phyloP scores from a whole-genome alignment of 2,888 invertebrate species.

The Cabera pusaria region DNA sequence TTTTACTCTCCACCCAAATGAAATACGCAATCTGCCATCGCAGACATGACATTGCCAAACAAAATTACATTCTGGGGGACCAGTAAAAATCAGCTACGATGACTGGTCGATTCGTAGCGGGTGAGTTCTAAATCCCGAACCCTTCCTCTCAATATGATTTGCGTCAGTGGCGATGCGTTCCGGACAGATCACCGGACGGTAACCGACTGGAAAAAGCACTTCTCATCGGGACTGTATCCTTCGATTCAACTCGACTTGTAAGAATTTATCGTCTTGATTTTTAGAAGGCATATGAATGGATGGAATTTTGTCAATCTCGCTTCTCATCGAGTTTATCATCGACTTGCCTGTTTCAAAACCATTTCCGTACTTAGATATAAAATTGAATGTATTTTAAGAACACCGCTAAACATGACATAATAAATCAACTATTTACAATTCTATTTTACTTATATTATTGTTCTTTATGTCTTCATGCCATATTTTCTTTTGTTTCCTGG shows the following conservation, averaged over 20 bases:
- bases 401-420: too few relatives aligned
- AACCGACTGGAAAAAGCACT: slow-evolving; percentile 82
- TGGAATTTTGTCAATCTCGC: too few relatives aligned
- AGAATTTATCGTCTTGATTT: slow-evolving; percentile 6
- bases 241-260: slow-evolving; percentile 32
- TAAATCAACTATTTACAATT: too few relatives aligned
- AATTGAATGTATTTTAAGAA: too few relatives aligned
- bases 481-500: slow-evolving; percentile 32
- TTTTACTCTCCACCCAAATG: slow-evolving; percentile 26
- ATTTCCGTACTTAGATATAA: too few relatives aligned
- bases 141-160: slow-evolving; percentile 82
- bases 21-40: slow-evolving; percentile 34
- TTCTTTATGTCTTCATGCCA: too few relatives aligned
- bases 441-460: too few relatives aligned
- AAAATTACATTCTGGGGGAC: slow-evolving; percentile 36
- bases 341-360: too few relatives aligned
- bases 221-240: slow-evolving; percentile 72
- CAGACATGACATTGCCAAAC: slow-evolving; percentile 37
- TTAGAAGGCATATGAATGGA: neutral
- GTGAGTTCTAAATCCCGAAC: slow-evolving; percentile 69
- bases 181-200: slow-evolving; percentile 79
- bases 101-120: slow-evolving; percentile 62
- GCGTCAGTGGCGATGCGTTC: slow-evolving; percentile 81
- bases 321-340: too few relatives aligned
- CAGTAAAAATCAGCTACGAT: slow-evolving; percentile 69